phyloP scores from a whole-genome alignment of 2,113 vertebrate species.

The Nothobranchius furzeri region DNA sequence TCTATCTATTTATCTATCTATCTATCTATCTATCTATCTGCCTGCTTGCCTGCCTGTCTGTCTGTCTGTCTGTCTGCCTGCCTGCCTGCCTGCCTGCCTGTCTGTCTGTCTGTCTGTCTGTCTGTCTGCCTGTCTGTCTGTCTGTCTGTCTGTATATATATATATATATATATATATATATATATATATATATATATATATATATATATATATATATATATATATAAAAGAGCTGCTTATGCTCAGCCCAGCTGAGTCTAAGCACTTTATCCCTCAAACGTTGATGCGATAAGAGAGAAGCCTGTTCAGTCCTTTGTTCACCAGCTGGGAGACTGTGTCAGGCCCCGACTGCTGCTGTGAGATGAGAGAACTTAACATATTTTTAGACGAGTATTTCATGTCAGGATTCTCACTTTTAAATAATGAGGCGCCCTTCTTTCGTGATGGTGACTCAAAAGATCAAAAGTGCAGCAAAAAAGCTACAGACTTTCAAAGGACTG shows the following conservation, averaged over 20 bases:
- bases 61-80: no score
- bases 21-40: no score
- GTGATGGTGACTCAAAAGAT: slow-evolving; percentile 50
- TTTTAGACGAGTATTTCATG: slow-evolving; percentile 66
- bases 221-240: slow-evolving; percentile 7
- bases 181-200: not conserved
- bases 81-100: no score
- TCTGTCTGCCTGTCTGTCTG: no score
- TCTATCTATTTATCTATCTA: no score
- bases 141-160: not conserved
- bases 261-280: slow-evolving; percentile 46
- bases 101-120: no score
- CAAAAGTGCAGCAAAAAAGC: slow-evolving; percentile 46
- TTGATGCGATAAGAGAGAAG: slow-evolving; percentile 34
- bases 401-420: slow-evolving; percentile 48
- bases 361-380: slow-evolving; percentile 66
- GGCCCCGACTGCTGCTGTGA: slow-evolving; percentile 53
- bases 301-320: slow-evolving; percentile 39
- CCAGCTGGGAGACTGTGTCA: slow-evolving; percentile 37
- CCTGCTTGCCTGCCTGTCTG: accelerated
- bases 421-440: slow-evolving; percentile 66
- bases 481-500: slow-evolving; percentile 43
- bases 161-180: not conserved
- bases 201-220: not conserved
- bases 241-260: slow-evolving; percentile 24